phyloP scores from a whole-genome alignment of 2,113 vertebrate species.

The Lipophrys pholis region DNA sequence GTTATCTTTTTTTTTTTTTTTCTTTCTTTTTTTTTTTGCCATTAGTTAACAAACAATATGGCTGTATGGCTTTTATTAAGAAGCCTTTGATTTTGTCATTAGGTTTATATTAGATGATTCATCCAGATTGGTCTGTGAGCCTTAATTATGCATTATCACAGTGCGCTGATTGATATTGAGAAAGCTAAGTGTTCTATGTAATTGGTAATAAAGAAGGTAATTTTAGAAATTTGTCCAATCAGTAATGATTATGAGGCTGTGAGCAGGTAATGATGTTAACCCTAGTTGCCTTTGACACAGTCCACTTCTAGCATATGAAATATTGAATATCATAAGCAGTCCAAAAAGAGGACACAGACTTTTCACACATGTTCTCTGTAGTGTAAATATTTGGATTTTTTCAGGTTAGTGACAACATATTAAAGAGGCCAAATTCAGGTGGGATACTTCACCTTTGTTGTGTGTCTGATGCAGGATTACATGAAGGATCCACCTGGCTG shows the following conservation, averaged over 20 bases:
- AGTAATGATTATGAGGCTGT: slow-evolving; percentile 80
- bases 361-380: slow-evolving; percentile 32
- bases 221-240: slow-evolving; percentile 83
- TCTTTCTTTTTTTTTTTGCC: slow-evolving; percentile 62
- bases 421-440: not conserved
- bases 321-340: slow-evolving; percentile 60
- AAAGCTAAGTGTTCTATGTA: slow-evolving; percentile 90
- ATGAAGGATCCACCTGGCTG: slow-evolving; percentile 43
- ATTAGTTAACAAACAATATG: slow-evolving; percentile 76
- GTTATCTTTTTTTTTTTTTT: slow-evolving; percentile 64
- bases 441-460: slow-evolving; percentile 21
- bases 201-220: slow-evolving; percentile 84
- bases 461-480: slow-evolving; percentile 17
- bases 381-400: slow-evolving; percentile 9
- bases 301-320: slow-evolving; percentile 66
- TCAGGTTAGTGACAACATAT: slow-evolving; percentile 7
- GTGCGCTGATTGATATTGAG: slow-evolving; percentile 97
- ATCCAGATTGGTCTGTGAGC: slow-evolving; percentile 78
- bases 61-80: slow-evolving; percentile 73
- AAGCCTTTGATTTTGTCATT: slow-evolving; percentile 82
- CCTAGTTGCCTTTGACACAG: slow-evolving; percentile 72
- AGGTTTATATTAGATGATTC: slow-evolving; percentile 81
- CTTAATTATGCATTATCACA: slow-evolving; percentile 86
- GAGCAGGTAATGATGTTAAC: slow-evolving; percentile 81
- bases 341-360: slow-evolving; percentile 60